phyloP scores from a whole-genome alignment of 2,113 vertebrate genomes.

The Leptosomus discolor region DNA sequence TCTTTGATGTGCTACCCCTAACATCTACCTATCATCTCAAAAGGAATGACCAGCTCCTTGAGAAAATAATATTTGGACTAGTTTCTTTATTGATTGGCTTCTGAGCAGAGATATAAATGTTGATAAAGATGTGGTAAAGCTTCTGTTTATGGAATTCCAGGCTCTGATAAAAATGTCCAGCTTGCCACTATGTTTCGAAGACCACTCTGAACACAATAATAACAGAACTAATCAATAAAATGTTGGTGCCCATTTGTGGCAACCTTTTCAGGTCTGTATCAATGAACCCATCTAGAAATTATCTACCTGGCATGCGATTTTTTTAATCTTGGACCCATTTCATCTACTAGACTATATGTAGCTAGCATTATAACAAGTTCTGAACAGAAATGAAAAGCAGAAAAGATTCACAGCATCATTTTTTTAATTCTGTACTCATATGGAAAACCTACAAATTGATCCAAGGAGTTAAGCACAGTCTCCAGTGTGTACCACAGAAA shows the following conservation, averaged over 20 bases:
- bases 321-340: background rate
- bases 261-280: background rate
- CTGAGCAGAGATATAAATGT: background rate
- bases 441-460: background rate
- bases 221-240: background rate
- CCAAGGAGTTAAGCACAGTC: background rate
- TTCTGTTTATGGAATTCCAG: background rate
- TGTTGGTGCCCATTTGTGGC: fast-evolving
- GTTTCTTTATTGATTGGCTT: background rate
- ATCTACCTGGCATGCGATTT: background rate
- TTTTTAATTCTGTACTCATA: background rate
- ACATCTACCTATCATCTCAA: background rate
- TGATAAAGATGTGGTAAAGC: background rate
- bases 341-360: background rate
- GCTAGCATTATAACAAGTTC: background rate
- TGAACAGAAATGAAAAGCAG: background rate
- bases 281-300: background rate
- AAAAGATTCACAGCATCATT: background rate
- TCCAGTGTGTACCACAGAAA: background rate
- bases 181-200: background rate
- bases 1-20: background rate
- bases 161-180: background rate
- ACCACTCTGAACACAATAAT: background rate
- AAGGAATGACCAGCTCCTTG: background rate
- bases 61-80: background rate